Base-by-base conservation (phyloP, 1,140 invertebrate genomes). In the Drosophila cardini region DNA sequence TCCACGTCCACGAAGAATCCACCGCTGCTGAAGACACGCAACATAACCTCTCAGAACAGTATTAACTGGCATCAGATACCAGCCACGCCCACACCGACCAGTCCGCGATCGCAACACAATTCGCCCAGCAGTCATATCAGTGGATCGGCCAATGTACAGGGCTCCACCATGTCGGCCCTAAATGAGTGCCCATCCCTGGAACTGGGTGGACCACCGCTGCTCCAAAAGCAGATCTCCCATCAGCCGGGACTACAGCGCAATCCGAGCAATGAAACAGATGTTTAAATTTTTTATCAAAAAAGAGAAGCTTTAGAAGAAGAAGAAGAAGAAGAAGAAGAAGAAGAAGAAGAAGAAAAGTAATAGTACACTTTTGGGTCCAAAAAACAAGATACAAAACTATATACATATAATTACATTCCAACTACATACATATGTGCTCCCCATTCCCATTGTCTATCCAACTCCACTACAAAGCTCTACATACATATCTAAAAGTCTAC, bases 11-110 rank as follows among this genome's bases (percentile, higher is more conserved):
- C 94, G 9, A 94, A 95, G 69, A 96, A 96, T 92, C 96, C 96
- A 50, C 96, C 96, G 4, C 92, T 96, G 65, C 92, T 95, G 58
- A 96, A 96, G 91, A 95, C 95, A 10, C 93, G 95, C 53, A 92
- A 92, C 38, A 90, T 92, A 13, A 92, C 90, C 26, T 92, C 91
- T 68, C 94, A 95, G 76, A 91, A 90, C 72, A 92, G 91, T 83
- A 83, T 92, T 79, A 91, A 92, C 69, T 92, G 90, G 91, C 81
- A 90, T 55, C 91, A 91, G 72, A 82, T 90, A 67, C 85, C 90
- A 36, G 80, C 90, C 45, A 85, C 91, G 34, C 84, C 90, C 46
- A 87, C 87, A 26, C 79, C 90, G 52, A 70, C 82, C 56, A 90
- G 79, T 65, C 90, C 84, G 4, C 79, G 91, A 68, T 84, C 83